Percentiles rank a stretch among this genome's conserved stretches.
Conservation (phyloP, 2,888 invertebrate species). For the Altica lythri region DNA sequence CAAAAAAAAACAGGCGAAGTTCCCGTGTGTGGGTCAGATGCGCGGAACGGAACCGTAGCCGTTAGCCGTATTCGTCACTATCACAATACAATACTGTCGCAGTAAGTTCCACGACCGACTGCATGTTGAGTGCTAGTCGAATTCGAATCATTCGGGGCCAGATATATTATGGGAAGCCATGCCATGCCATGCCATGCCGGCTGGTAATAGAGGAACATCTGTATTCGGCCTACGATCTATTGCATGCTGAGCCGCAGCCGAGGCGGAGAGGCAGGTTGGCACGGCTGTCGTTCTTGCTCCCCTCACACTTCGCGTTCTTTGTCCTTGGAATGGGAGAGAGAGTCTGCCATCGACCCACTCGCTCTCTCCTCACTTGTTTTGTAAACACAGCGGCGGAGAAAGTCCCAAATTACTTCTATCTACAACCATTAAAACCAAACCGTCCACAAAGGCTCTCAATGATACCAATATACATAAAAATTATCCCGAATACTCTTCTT, state of each 20-base stretch:
- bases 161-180: conserved; percentile 3
- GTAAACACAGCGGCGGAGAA: conserved; percentile 29
- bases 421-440: background rate
- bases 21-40: background rate
- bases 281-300: conserved; percentile 21
- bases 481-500: no score
- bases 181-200: conserved; percentile 4
- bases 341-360: conserved; percentile 40
- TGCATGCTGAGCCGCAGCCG: conserved; percentile 20
- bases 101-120: conserved; percentile 30
- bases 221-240: conserved; percentile 41
- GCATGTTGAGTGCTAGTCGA: conserved; percentile 29
- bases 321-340: conserved; percentile 35
- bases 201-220: conserved; percentile 44
- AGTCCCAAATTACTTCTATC: background rate
- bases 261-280: conserved; percentile 22
- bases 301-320: conserved; percentile 35
- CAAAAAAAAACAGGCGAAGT: conserved; percentile 18
- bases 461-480: no score
- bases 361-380: conserved; percentile 20
- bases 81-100: conserved; percentile 25
- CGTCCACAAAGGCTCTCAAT: no score
- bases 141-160: background rate
- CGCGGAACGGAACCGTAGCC: no score
- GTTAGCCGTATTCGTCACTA: no score